Evolutionary conservation across 2,888 invertebrate genomes (phyloP).

Genomic region (Dasypolia templi): DNA sequence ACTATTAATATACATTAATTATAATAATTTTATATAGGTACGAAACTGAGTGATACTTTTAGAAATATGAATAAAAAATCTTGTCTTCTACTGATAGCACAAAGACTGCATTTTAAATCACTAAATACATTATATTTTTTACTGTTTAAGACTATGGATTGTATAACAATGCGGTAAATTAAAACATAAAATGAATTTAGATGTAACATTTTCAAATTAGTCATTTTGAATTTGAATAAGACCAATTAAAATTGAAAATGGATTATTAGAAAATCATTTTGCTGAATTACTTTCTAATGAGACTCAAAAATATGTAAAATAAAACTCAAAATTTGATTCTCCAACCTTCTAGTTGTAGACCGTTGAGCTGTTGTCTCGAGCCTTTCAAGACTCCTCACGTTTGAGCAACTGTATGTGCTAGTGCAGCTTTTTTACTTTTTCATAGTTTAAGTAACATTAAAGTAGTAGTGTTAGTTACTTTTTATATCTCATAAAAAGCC

Average conservation of each 20-base stretch:
- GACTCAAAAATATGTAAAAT: neutral
- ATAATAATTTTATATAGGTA: slow-evolving; percentile 41
- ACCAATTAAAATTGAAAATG: slow-evolving; percentile 17
- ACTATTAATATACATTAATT: slow-evolving; percentile 52
- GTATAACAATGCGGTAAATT: slow-evolving; percentile 32
- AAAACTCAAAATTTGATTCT: slow-evolving; percentile 13
- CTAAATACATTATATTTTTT: slow-evolving; percentile 39
- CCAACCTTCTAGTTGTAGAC: neutral
- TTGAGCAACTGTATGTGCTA: slow-evolving; percentile 2
- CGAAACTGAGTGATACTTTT: slow-evolving; percentile 45
- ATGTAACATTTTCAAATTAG: slow-evolving; percentile 21
- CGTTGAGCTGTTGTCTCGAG: slow-evolving; percentile 16
- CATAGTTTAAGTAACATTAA: slow-evolving; percentile 35
- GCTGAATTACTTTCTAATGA: neutral
- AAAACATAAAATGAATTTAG: slow-evolving; percentile 11
- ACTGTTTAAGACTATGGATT: slow-evolving; percentile 18
- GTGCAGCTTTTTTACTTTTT: slow-evolving; percentile 31
- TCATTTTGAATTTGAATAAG: neutral
- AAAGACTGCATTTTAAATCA: slow-evolving; percentile 52
- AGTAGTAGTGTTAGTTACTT: slow-evolving; percentile 43
- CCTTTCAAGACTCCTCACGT: neutral
- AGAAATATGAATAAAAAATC: slow-evolving; percentile 22
- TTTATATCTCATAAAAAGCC: slow-evolving; percentile 34
- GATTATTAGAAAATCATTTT: slow-evolving; percentile 17
- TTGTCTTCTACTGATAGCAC: slow-evolving; percentile 32